phyloP scores from a whole-genome alignment of 1,140 invertebrate species.

The Armadillidium nasatum region DNA sequence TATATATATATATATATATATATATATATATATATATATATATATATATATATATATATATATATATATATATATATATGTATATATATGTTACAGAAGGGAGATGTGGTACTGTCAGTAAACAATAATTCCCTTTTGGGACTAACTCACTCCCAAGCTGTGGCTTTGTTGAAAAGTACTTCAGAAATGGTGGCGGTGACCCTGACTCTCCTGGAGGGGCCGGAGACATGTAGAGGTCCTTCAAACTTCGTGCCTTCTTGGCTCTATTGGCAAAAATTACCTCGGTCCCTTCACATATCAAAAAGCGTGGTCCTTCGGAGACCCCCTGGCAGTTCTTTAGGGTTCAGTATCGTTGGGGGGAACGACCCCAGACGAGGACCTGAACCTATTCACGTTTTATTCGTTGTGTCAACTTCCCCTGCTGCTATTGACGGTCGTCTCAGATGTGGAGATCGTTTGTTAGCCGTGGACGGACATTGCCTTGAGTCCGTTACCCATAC shows the following conservation, averaged over 20 bases:
- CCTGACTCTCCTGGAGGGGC: constrained; percentile 52
- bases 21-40: no score
- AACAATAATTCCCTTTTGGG: constrained; percentile 52
- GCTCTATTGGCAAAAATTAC: constrained; percentile 56
- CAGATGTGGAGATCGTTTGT: constrained; percentile 54
- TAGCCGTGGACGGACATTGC: constrained; percentile 54
- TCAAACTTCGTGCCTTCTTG: constrained; percentile 55
- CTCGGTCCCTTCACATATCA: constrained; percentile 53
- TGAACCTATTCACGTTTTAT: constrained; percentile 54
- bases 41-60: no score
- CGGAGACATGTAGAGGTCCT: constrained; percentile 51
- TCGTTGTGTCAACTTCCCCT: constrained; percentile 53
- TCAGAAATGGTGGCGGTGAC: constrained; percentile 49
- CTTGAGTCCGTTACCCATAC: constrained; percentile 52
- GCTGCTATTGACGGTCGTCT: constrained; percentile 51
- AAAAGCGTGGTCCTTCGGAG: constrained; percentile 52
- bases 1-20: no score
- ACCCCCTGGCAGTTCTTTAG: constrained; percentile 48
- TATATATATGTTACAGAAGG: constrained; percentile 50
- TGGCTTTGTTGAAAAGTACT: constrained; percentile 52
- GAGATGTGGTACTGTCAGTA: constrained; percentile 54
- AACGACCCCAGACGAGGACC: constrained; percentile 50
- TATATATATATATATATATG: no score
- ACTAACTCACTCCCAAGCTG: constrained; percentile 53
- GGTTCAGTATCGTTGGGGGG: constrained; percentile 56